Percentiles rank a stretch among this genome's conserved stretches.
These are phyloP conservation scores for Turritopsis dohrnii DNA, from an alignment of 30 jellyfish, hydroid and myxozoan species.

Conservation along the genomic window DNA sequence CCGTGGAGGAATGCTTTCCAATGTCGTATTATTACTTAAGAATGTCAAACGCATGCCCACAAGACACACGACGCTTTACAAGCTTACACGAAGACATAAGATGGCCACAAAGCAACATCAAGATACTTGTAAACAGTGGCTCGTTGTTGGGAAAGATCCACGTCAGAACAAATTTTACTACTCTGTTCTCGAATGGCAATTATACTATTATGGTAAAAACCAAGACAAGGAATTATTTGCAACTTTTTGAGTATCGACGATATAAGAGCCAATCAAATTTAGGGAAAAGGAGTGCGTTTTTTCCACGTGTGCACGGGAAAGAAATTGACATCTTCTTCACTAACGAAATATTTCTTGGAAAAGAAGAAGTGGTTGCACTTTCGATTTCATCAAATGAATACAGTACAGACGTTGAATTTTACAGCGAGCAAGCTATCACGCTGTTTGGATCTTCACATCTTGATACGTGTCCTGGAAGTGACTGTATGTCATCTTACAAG, in stretches of 20 bases:
- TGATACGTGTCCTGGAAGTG: neutral
- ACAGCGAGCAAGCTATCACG: neutral
- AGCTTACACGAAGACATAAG: neutral
- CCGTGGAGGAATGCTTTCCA: neutral
- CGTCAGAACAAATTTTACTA: neutral
- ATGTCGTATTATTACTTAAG: neutral
- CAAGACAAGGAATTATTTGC: neutral
- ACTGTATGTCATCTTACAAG: neutral
- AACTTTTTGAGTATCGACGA: neutral
- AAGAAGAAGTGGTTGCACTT: neutral
- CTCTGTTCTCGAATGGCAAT: neutral
- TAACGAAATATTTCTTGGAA: neutral
- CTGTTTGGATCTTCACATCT: neutral
- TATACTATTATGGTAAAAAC: neutral
- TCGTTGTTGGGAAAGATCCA: neutral
- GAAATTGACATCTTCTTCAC: neutral
- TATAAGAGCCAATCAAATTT: neutral
- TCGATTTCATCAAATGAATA: neutral
- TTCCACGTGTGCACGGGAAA: slow-evolving; percentile 12
- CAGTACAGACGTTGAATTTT: neutral
- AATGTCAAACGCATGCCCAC: neutral
- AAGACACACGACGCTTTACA: neutral
- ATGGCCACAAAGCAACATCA: neutral
- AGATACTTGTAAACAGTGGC: neutral
- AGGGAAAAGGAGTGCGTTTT: neutral